Evolutionary conservation across 2,113 vertebrate species (phyloP).

Genomic region (Actinemys pallida): DNA sequence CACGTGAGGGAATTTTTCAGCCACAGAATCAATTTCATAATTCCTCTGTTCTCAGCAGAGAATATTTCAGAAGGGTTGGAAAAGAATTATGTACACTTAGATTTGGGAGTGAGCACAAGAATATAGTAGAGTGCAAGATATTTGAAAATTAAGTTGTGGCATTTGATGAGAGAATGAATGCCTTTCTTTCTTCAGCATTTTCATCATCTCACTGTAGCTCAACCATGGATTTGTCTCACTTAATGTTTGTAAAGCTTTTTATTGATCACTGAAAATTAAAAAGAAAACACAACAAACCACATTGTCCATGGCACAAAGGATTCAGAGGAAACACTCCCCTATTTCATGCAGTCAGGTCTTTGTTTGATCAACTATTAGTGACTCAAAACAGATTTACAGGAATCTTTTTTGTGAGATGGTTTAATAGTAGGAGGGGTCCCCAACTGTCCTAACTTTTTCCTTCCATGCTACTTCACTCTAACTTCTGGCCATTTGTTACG

Average conservation of each 20-base stretch:
- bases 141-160: not conserved
- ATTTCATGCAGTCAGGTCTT: fast-evolving
- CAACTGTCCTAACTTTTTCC: not conserved
- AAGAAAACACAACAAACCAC: not conserved
- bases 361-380: fast-evolving
- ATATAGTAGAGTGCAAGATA: not conserved
- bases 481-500: not conserved
- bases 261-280: fast-evolving
- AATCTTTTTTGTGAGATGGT: not conserved
- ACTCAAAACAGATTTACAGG: not conserved
- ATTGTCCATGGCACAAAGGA: fast-evolving
- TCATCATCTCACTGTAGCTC: fast-evolving
- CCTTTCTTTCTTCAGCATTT: fast-evolving
- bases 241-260: fast-evolving
- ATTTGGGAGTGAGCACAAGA: fast-evolving
- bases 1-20: not conserved
- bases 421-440: fast-evolving
- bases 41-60: not conserved
- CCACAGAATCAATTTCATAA: not conserved
- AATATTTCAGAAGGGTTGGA: not conserved
- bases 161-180: fast-evolving
- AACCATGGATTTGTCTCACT: not conserved
- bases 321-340: fast-evolving
- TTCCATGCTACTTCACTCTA: fast-evolving
- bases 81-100: fast-evolving